These are phyloP conservation scores for Lepidocyrtoides sp. DNA, from an alignment of 2,888 invertebrate species.

Conservation along the genomic window DNA sequence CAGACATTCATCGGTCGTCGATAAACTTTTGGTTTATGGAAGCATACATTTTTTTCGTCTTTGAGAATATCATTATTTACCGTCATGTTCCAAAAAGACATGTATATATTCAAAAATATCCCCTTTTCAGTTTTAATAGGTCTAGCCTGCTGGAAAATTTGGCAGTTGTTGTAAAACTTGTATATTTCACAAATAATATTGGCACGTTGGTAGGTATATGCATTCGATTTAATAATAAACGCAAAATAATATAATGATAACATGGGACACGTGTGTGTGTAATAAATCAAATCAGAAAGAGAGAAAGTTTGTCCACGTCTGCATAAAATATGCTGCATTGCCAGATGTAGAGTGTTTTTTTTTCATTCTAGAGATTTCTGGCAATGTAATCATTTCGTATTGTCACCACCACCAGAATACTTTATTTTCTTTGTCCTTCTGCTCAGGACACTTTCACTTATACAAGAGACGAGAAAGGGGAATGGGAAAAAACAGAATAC, in stretches of 20 bases:
- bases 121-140: too few species aligned
- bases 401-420: background rate
- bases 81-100: too few species aligned
- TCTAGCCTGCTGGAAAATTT: too few species aligned
- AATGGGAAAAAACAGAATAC: background rate
- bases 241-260: too few species aligned
- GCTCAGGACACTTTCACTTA: background rate
- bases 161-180: too few species aligned
- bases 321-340: slow-evolving; percentile 4
- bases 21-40: slow-evolving; percentile 15
- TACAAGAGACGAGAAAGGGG: background rate
- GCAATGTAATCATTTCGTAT: background rate
- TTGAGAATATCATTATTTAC: too few species aligned
- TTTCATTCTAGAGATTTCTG: background rate
- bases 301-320: slow-evolving; percentile 10
- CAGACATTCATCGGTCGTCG: background rate
- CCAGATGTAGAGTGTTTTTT: background rate
- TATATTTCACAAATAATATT: too few species aligned
- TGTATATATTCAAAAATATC: background rate
- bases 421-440: background rate
- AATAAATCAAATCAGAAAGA: slow-evolving; percentile 12
- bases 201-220: too few species aligned
- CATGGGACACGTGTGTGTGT: background rate
- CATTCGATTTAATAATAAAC: too few species aligned
- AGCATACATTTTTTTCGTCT: background rate